These are phyloP conservation scores for Saccopteryx bilineata DNA, from an alignment of 2,113 vertebrate species.

Conservation along the genomic window DNA sequence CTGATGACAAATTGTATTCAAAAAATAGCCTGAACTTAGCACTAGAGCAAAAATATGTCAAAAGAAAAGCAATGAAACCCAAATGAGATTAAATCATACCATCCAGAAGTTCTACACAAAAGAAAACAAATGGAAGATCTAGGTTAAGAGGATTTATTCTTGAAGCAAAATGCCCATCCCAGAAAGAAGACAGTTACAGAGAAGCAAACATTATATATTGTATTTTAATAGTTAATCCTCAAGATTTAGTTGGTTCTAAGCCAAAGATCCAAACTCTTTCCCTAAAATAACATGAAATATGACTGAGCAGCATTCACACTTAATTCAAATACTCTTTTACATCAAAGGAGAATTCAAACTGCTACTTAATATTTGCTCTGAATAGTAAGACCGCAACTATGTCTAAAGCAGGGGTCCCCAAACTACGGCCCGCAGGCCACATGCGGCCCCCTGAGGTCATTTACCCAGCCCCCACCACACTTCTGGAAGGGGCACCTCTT, in stretches of 20 bases:
- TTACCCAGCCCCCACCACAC: too few relatives aligned
- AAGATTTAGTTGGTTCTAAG: background rate
- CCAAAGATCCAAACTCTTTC: background rate
- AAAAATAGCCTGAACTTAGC: conserved; percentile 17
- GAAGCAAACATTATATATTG: background rate
- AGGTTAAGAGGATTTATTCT: conserved; percentile 22
- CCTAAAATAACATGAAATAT: background rate
- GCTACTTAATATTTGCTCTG: conserved; percentile 13
- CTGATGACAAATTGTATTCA: background rate
- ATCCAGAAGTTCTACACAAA: conserved; percentile 2
- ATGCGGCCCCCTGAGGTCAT: too few relatives aligned
- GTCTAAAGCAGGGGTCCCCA: too few relatives aligned
- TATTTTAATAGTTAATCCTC: conserved; percentile 14
- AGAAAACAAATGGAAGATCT: background rate
- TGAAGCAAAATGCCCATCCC: background rate
- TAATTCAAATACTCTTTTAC: conserved; percentile 12
- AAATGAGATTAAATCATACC: background rate
- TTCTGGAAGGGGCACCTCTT: too few relatives aligned
- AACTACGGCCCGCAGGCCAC: too few relatives aligned
- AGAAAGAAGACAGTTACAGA: background rate
- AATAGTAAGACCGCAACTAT: conserved; percentile 21
- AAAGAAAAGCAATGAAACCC: background rate
- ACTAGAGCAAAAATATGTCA: background rate
- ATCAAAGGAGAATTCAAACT: conserved; percentile 23
- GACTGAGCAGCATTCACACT: background rate